Evolutionary conservation across 2,113 vertebrate species (phyloP).

Genomic region (Condylura cristata): DNA sequence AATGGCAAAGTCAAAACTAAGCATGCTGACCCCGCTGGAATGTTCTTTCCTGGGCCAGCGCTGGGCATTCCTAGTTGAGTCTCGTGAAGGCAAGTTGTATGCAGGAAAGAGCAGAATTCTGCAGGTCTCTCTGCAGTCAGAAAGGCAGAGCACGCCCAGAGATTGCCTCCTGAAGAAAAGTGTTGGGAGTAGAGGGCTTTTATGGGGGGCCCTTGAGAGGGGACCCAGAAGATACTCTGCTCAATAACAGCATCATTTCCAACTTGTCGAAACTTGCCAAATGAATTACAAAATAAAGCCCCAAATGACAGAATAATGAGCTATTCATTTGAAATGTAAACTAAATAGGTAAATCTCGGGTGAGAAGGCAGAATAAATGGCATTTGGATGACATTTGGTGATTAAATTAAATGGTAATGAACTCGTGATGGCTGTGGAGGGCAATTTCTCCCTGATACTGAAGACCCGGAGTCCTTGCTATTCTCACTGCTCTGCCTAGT

Average conservation of each 20-base stretch:
- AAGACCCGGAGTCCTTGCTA: neutral
- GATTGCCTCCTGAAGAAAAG: neutral
- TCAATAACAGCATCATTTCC: slow-evolving; percentile 69
- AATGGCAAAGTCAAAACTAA: neutral
- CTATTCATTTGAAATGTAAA: slow-evolving; percentile 87
- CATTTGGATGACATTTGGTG: slow-evolving; percentile 84
- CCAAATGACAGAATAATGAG: slow-evolving; percentile 84
- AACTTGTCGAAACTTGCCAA: slow-evolving; percentile 78
- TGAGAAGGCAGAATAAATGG: slow-evolving; percentile 84
- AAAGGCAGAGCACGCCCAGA: neutral
- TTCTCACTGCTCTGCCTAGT: neutral
- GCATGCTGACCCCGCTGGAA: fast-evolving
- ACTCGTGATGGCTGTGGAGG: slow-evolving; percentile 69
- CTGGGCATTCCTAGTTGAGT: fast-evolving
- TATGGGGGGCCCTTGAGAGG: neutral
- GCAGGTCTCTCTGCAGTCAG: neutral
- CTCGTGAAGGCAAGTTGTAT: neutral
- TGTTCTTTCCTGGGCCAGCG: too few relatives aligned
- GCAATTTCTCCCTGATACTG: neutral
- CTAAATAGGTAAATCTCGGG: slow-evolving; percentile 87
- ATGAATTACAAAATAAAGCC: slow-evolving; percentile 85
- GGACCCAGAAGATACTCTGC: neutral
- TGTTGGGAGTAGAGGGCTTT: neutral
- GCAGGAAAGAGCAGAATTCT: neutral
- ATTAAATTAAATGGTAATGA: slow-evolving; percentile 88